Evolutionary conservation across 1,140 invertebrate species (phyloP), one percentile per base, ranked within the genome.

Genomic region (Cataglyphis hispanica): DNA sequence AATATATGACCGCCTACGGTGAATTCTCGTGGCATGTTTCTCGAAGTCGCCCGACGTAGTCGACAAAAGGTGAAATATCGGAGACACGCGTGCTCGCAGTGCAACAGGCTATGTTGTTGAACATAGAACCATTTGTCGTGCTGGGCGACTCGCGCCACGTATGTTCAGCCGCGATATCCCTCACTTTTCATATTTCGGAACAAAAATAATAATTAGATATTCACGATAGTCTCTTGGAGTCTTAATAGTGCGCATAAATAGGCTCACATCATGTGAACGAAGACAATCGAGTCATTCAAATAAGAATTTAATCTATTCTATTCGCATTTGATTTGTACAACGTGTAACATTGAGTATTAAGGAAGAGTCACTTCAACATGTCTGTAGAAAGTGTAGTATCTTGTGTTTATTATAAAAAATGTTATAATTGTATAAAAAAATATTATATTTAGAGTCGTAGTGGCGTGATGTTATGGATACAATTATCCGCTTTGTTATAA

Each of bases 41-140:
- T 83, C 67, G n/a, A 72, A 83, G 78, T 83, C 34, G 63, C 25
- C 40, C 60, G 67, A 83, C 67, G 37, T 74, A 43, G 53, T 72
- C 56, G 67, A 83, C 78, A 83, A 83, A 72, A 72, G 37, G 40
- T 83, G 37, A 83, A 83, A 83, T 74, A 83, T 83, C n/a, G 53
- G n/a, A 8, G 67, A 83, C 53, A 83, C 78, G 53, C 78, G 78
- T 72, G 53, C 78, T 83, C 67, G 66, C 53, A 31, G 37, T 56
- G 53, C 67, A 72, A 72, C 78, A 61, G 56, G 67, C 78, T 27
- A 27, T 40, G 78, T 83, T 72, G 53, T 46, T 72, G 43, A 83
- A 46, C 67, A 31, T 25, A 60, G n/a, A 72, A 72, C 27, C 53
- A 83, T 83, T 74, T 72, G 53, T 83, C 53, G 78, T 53, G 64